phyloP scores from a whole-genome alignment of 2,113 vertebrate genomes.

The Ophthalmolycus amberensis region DNA sequence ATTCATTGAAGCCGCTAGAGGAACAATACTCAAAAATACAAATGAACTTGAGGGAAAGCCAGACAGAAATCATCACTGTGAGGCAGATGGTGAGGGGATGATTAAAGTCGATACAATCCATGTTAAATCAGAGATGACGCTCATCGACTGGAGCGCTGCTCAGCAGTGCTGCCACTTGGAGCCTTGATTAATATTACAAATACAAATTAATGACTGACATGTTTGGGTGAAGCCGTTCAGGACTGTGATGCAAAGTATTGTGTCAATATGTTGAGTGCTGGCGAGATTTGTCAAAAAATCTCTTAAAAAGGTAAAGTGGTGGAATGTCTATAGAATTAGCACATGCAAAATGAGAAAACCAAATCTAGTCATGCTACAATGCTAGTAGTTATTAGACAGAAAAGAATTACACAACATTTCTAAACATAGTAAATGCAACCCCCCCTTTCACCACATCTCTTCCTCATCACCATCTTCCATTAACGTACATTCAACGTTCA shows the following conservation, averaged over 20 bases:
- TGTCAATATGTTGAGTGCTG: not conserved
- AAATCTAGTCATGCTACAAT: no score
- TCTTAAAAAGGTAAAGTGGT: not conserved
- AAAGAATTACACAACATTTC: not conserved
- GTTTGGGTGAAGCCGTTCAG: not conserved
- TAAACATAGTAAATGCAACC: not conserved
- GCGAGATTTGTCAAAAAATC: not conserved
- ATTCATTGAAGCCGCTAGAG: not conserved
- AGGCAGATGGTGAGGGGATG: slow-evolving; percentile 15
- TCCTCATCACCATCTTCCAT: not conserved
- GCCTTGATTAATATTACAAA: not conserved
- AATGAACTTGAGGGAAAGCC: slow-evolving; percentile 8
- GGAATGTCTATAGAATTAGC: no score
- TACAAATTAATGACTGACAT: not conserved
- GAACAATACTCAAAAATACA: not conserved
- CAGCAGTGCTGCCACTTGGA: not conserved
- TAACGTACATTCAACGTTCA: not conserved
- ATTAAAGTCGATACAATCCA: slow-evolving; percentile 29
- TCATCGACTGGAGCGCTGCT: not conserved
- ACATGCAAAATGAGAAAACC: no score
- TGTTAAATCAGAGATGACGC: slow-evolving; percentile 22
- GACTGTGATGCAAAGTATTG: not conserved
- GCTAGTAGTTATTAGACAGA: not conserved
- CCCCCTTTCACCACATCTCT: not conserved
- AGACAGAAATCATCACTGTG: slow-evolving; percentile 20